Conservation (phyloP, 2,113 vertebrate species). For the Plotosus lineatus region DNA sequence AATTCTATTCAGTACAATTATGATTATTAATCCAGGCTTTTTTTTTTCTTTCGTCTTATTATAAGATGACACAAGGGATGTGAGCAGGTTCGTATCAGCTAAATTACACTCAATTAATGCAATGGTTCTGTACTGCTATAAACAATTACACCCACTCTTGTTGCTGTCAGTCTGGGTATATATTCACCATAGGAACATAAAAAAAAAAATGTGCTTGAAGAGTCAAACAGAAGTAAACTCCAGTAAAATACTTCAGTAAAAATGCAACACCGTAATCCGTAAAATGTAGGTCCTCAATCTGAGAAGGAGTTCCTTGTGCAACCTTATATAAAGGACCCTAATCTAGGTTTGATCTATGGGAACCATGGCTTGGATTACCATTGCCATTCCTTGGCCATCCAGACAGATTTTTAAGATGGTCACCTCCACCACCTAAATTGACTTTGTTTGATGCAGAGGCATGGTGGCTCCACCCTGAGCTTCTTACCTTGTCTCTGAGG, state of each 20-base stretch:
- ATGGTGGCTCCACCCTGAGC: too few species aligned
- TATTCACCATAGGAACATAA: background rate
- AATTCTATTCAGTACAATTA: slow-evolving; percentile 22
- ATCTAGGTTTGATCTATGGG: too few species aligned
- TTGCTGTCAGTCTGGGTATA: background rate
- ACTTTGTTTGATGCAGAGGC: too few species aligned
- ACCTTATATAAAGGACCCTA: background rate
- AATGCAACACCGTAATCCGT: background rate
- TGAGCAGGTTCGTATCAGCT: background rate
- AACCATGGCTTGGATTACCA: too few species aligned
- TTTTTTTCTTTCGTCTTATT: slow-evolving; percentile 37
- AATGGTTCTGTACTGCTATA: background rate
- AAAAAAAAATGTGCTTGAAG: background rate
- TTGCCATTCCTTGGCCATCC: too few species aligned
- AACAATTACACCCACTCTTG: background rate
- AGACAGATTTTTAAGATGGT: too few species aligned
- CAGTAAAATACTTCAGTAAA: background rate
- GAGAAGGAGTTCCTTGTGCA: background rate
- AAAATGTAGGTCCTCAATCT: background rate
- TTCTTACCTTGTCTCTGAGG: too few species aligned
- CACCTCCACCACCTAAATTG: too few species aligned
- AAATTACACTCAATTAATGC: background rate
- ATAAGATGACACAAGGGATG: background rate
- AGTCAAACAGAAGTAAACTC: background rate
- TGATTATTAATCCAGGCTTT: slow-evolving; percentile 15